Evolutionary conservation across 2,113 vertebrate genomes (phyloP), one percentile per base, ranked within the genome.

Genomic region (Chamaetylas fuelleborni): DNA sequence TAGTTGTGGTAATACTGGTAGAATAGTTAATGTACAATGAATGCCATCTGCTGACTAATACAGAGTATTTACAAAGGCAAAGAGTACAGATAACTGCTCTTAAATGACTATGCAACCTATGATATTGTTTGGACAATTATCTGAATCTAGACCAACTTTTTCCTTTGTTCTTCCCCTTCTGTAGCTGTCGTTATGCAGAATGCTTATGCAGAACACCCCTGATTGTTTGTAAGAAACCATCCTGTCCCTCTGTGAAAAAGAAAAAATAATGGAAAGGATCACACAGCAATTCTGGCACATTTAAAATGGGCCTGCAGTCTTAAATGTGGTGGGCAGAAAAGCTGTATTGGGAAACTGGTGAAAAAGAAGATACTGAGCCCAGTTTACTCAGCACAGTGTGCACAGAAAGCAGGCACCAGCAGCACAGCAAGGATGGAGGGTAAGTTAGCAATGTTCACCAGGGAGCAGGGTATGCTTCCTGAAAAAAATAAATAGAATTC

Each of bases 1-100:
- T 89, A 77, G 72, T 78, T 93, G 83, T 50, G 34, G 79, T 94
- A 96, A 94, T 62, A 92, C 40, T 66, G 48, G 85, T 85, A 19
- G 81, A 94, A 95, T 40, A 83, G 88, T 96, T 97, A 97, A 96
- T 61, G 91, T 96, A 96, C 90, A 92, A 90, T 89, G 93, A 92
- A 97, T 97, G 97, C 97, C 97, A 98, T 98, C 97, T 98, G 97
- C 97, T 97, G 96, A 98, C 97, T 97, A 97, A 97, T 96, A 81
- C n/a, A 92, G 83, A 94, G 93, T 95, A 97, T 96, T 97, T 97
- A 95, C 96, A 97, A 91, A 82, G 81, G 77, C 84, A 96, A 96
- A 95, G 86, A 95, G 23, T 94, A 89, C 11, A 7, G 88, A 86
- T 95, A 95, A 94, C 69, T 90, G 53, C 71, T 51, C 61, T 69